Conservation (phyloP, 2,888 invertebrate genomes). For the Nephrotoma appendiculata region DNA sequence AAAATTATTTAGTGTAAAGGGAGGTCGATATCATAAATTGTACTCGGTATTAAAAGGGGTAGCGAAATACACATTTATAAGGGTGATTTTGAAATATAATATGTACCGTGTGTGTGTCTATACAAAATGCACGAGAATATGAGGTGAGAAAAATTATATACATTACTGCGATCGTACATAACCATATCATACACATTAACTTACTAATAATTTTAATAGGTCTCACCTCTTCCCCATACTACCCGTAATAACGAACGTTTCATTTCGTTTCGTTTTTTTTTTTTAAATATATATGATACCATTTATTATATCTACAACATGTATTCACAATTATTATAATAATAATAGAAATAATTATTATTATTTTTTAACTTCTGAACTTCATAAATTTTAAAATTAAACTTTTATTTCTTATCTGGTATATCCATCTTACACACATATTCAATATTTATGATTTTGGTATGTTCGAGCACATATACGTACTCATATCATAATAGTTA, state of each 20-base stretch:
- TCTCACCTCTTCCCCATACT: not conserved
- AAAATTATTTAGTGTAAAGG: not conserved
- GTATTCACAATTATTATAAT: constrained; percentile 2
- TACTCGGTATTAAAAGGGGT: not conserved
- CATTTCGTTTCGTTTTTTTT: not conserved
- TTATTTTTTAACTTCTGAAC: constrained; percentile 1
- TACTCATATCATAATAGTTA: not conserved
- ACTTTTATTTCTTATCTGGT: not conserved
- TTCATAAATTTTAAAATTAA: constrained; percentile 2
- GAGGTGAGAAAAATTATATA: not conserved
- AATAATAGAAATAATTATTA: not conserved
- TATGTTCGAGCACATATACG: not conserved
- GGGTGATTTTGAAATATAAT: not conserved
- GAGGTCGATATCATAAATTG: not conserved
- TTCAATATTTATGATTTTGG: not conserved
- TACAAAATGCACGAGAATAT: not conserved
- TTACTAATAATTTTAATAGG: not conserved
- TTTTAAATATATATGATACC: not conserved
- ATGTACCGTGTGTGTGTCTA: not conserved
- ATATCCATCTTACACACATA: constrained; percentile 1
- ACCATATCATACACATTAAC: not conserved
- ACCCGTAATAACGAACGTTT: not conserved
- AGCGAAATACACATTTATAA: not conserved
- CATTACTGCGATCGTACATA: not conserved
- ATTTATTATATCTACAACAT: not conserved